Evolutionary conservation across 2,888 invertebrate species (phyloP), one percentile per base, ranked within the genome.

Genomic region (Halictus ligatus): DNA sequence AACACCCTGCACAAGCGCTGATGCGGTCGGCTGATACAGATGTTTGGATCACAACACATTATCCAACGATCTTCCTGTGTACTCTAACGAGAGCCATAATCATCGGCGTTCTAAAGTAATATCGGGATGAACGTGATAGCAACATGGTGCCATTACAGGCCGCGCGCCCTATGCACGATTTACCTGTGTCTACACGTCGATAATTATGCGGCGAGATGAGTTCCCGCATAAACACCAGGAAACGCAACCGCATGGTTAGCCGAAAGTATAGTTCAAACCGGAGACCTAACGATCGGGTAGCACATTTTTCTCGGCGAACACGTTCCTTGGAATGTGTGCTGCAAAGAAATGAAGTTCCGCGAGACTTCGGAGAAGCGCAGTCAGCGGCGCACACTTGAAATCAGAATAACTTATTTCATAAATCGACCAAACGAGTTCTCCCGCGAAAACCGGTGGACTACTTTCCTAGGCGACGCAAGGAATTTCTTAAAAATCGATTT

Each of bases 181-280:
- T 74, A 29, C 67, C 76, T 18, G 64, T 54, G 50, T 54, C 50
- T 54, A 46, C 78, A 46, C 29, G 71, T 50, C 58, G 73, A 67
- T 80, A 81, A 83, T 83, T 75, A 64, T 75, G 48, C 46, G 12
- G 72, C 2, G 29, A 40, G 80, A 77, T 76, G 73, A 80, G 83
- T 80, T 80, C 58, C 76, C 80, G 35, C 64, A 40, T 18, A 76
- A 48, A 69, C 54, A 43, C 50, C 18, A n/a, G 77, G 80, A 67
- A 74, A 77, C 76, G 80, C 73, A 46, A 29, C 73, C 64, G 83
- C 48, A 54, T 64, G 80, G 64, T 58, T 40, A 40, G 46, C 12
- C 60, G 7, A 25, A 50, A 21, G 8, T 2, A 54, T 21, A 54
- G 21, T 8, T 21, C 54, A 71, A 58, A 3, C 12, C 4, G 60